Evolutionary conservation across 2,113 vertebrate species (phyloP).

Genomic region (Mormyrus lacerda): DNA sequence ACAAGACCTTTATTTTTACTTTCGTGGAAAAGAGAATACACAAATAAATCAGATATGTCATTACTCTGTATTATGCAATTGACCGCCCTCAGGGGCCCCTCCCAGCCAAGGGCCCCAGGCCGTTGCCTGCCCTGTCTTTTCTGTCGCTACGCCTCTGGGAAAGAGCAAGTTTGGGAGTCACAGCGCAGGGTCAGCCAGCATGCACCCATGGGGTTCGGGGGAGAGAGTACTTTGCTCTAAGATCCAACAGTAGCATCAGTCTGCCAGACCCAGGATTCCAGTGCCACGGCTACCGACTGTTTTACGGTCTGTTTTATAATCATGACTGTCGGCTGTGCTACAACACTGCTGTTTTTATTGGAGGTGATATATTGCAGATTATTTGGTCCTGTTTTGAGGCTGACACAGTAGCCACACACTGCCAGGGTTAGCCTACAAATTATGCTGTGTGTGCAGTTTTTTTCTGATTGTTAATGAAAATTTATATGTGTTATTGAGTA

Average conservation of each 20-base stretch:
- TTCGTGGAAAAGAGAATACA: too few species aligned
- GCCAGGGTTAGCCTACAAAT: background rate
- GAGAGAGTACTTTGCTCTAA: background rate
- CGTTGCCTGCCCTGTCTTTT: too few species aligned
- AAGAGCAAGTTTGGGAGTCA: background rate
- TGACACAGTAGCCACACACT: background rate
- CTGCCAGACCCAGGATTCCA: background rate
- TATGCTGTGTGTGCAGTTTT: background rate
- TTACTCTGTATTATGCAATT: too few species aligned
- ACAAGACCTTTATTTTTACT: too few species aligned
- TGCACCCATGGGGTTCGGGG: background rate
- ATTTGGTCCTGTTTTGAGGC: background rate
- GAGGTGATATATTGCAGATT: background rate
- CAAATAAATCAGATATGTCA: too few species aligned
- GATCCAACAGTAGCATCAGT: background rate
- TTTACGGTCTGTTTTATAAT: background rate
- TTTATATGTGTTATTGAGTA: background rate
- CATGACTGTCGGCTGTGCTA: background rate
- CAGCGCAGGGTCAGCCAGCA: background rate
- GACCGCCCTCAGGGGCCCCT: too few species aligned
- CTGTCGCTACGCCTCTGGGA: too few species aligned
- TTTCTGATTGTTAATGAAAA: background rate
- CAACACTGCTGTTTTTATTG: background rate
- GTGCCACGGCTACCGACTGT: background rate
- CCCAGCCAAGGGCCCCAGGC: too few species aligned